Base-by-base conservation (phyloP, 2,888 invertebrate genomes). In the Carabus problematicus region DNA sequence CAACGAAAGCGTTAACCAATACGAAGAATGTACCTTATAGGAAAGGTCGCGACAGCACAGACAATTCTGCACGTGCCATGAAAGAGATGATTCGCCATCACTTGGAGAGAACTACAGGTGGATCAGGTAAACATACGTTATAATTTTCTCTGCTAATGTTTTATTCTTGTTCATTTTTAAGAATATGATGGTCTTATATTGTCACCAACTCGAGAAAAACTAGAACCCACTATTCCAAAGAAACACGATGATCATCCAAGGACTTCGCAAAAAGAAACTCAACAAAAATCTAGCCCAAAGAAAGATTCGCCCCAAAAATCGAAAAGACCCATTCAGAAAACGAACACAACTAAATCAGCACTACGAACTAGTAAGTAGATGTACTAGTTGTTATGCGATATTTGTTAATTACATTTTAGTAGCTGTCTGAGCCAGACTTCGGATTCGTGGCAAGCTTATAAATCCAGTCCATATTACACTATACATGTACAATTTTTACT, bases 51-150 rank as follows among this genome's bases (percentile, higher is more conserved):
- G 40, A 85, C 84, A 76, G 78, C 84, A 6, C 54, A 62, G 82
- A 82, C 73, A 81, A 82, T 75, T 79, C 80, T 45, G 80, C 81
- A 56, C 77, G 82, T 72, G 80, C 86, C 77, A 84, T 90, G 84
- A 84, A 89, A 83, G 87, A 89, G 85, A 85, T 87, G 81, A 86
- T 91, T 76, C 86, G 89, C 74, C 90, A 90, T 82, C 89, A 90
- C 80, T 84, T 90, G 77, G 89, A 89, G 81, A 84, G 89, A 78
- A 90, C 90, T 63, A 89, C 89, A 70, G 90, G 90, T 75, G 86
- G 81, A 69, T 76, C 86, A 79, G 89, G 89, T 89, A 80, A 77
- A 78, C 75, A 42, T 59, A 29, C 54, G 12, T 11, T 12, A 42
- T 52, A 19, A 52, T 52, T 18, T 18, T 18, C 41, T 18, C 52